phyloP scores from a whole-genome alignment of 2,888 invertebrate genomes.

The Eilema griseolum region DNA sequence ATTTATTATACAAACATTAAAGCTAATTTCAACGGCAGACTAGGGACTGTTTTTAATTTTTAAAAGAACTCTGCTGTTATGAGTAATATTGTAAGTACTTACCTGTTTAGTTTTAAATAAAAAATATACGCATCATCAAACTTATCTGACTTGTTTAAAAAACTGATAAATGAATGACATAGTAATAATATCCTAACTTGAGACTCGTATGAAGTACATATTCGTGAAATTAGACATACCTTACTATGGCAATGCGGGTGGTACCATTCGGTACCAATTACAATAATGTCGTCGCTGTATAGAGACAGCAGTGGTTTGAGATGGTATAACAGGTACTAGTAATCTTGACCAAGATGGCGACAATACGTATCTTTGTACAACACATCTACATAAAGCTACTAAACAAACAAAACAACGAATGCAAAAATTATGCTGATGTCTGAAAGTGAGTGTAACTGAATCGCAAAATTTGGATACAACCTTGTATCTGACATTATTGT shows the following conservation, averaged over 20 bases:
- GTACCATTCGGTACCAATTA: neutral
- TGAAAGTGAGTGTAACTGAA: too few relatives aligned
- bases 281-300: neutral
- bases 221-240: constrained; percentile 22
- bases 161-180: neutral
- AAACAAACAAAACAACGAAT: too few relatives aligned
- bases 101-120: neutral
- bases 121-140: neutral
- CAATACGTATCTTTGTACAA: too few relatives aligned
- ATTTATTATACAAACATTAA: constrained; percentile 34
- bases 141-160: neutral
- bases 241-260: neutral
- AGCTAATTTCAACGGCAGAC: constrained; percentile 31
- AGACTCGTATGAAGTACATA: constrained; percentile 34
- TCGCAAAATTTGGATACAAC: too few relatives aligned
- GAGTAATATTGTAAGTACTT: neutral
- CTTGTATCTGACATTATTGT: neutral
- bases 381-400: too few relatives aligned
- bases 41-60: neutral
- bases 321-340: too few relatives aligned
- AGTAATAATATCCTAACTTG: constrained; percentile 22
- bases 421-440: too few relatives aligned
- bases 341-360: too few relatives aligned
- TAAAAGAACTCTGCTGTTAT: neutral
- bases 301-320: neutral